Base-by-base conservation (phyloP, 2,113 vertebrate species). In the Columba janthina region DNA sequence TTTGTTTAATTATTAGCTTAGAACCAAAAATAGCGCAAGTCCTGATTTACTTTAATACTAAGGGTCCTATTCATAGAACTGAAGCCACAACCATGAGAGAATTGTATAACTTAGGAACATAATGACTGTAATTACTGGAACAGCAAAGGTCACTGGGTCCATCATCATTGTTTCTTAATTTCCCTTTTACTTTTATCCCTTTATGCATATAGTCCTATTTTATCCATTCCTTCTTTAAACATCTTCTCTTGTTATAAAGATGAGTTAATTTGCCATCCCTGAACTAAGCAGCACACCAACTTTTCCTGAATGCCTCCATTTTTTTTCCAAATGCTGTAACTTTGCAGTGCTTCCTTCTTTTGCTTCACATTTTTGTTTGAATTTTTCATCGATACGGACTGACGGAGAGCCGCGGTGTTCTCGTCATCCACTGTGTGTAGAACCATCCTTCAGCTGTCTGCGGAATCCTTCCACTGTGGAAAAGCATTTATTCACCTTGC, bases 1-100 rank as follows among this genome's bases (percentile, higher is more conserved):
- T 90, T 95, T 92, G 94, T 90, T 96, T 97, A 96, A 97, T 98
- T 98, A 97, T 94, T 96, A 94, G 96, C 91, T 96, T 94, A 84
- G 88, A 93, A 95, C 93, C 88, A 91, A 93, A 97, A 98, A 97
- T 95, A 97, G 77, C 42, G 2, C 82, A 72, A 95, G 85, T 92
- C 86, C 86, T 70, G 88, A 79, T 94, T 96, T 95, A 81, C 97
- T 95, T 95, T 79, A 90, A 88, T 70, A 87, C 86, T 89, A 88
- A 96, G 74, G 74, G 81, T 87, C 91, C 94, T 71, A 22, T 94
- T 94, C 88, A 92, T 82, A 95, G 94, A 91, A 77, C 31, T 12
- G 48, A 90, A 85, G 74, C 84, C 72, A 81, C 60, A 94, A 85
- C 84, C 75, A 77, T 77, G 46, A 96, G 74, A 89, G 84, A 96